These are phyloP conservation scores for Tympanuchus pallidicinctus DNA, from an alignment of 2,113 vertebrate genomes.

Conservation along the genomic window DNA sequence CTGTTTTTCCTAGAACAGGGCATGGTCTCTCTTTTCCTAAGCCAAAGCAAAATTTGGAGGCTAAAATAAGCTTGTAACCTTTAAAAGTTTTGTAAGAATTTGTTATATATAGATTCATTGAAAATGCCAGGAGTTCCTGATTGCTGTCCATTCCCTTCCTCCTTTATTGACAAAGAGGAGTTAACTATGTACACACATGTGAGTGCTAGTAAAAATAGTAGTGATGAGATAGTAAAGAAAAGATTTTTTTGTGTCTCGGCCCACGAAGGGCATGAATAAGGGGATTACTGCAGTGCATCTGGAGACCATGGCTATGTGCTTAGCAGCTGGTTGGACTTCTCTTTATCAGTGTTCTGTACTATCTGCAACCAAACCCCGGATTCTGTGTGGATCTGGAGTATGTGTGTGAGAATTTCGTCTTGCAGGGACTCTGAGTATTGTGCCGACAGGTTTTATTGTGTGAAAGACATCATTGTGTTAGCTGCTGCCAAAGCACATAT, in stretches of 20 bases:
- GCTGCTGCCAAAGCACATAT: constrained; percentile 49
- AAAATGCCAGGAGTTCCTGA: not conserved
- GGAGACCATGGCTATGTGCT: not conserved
- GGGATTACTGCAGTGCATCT: not conserved
- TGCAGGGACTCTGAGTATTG: not conserved
- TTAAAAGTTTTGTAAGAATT: not conserved
- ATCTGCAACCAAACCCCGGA: not conserved
- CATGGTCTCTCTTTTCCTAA: not conserved
- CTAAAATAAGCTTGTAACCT: not conserved
- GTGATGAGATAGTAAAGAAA: not conserved
- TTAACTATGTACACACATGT: not conserved
- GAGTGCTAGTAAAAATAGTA: not conserved
- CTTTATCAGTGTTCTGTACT: not conserved
- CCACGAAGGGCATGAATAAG: not conserved
- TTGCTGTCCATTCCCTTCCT: fast-evolving
- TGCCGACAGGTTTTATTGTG: constrained; percentile 29
- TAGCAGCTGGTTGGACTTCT: constrained; percentile 16
- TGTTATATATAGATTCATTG: not conserved
- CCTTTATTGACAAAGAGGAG: not conserved
- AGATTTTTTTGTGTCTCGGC: not conserved
- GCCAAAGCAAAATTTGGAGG: not conserved
- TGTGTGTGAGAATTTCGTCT: constrained; percentile 2
- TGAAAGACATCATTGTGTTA: not conserved
- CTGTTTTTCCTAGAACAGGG: not conserved
- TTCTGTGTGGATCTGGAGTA: not conserved